Evolutionary conservation across 2,888 invertebrate genomes (phyloP).

Genomic region (Apeira syringaria): DNA sequence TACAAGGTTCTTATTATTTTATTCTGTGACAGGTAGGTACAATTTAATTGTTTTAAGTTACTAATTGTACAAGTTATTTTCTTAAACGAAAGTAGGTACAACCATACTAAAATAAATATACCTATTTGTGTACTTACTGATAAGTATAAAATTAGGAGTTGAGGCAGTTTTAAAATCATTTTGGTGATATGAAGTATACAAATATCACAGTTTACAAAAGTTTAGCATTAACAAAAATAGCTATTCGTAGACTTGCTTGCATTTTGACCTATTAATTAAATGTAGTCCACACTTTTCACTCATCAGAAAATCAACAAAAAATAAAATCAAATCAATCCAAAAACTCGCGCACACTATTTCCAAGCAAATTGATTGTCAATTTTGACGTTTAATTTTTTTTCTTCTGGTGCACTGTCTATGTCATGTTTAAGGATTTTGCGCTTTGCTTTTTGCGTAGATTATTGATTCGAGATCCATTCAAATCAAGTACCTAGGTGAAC

Average conservation of each 20-base stretch:
- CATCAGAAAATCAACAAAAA: too few relatives aligned
- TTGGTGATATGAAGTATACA: conserved; percentile 30
- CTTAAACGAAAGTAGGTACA: too few relatives aligned
- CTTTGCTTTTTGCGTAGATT: not conserved
- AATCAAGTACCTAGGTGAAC: not conserved
- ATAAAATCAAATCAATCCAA: not conserved
- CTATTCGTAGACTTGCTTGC: too few relatives aligned
- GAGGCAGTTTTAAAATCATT: conserved; percentile 49
- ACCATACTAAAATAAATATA: too few relatives aligned
- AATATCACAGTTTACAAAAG: conserved; percentile 45
- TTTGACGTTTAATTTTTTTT: conserved; percentile 8
- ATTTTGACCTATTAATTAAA: not conserved
- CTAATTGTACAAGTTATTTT: too few relatives aligned
- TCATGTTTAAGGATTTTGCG: conserved; percentile 11
- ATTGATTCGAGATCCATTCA: not conserved
- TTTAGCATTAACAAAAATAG: not conserved
- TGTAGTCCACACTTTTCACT: not conserved
- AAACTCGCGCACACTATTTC: conserved; percentile 16
- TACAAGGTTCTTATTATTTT: too few relatives aligned
- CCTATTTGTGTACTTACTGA: conserved; percentile 40
- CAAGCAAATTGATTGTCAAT: conserved; percentile 15
- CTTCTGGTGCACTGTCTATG: too few relatives aligned
- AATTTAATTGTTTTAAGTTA: too few relatives aligned
- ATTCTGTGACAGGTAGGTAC: too few relatives aligned
- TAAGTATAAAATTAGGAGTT: conserved; percentile 40